phyloP scores from a whole-genome alignment of 2,888 invertebrate species.

The Polydrusus cervinus region DNA sequence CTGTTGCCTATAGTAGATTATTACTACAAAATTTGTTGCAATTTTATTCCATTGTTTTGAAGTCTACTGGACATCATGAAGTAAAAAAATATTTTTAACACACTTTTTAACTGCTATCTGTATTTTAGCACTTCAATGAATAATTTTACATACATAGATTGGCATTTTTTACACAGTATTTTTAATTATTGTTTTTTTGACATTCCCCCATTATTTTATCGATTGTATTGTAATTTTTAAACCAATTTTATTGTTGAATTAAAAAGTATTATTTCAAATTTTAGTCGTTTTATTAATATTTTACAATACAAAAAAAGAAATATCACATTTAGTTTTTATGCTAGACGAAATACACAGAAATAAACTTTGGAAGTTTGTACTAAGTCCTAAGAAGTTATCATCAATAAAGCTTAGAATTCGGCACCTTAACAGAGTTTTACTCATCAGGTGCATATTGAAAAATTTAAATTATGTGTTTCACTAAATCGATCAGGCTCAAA shows the following conservation, averaged over 20 bases:
- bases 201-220: slow-evolving; percentile 42
- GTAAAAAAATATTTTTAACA: background rate
- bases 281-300: slow-evolving; percentile 15
- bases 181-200: slow-evolving; percentile 43
- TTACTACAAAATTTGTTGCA: too few relatives aligned
- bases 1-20: too few relatives aligned
- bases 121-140: background rate
- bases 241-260: slow-evolving; percentile 47
- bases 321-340: slow-evolving; percentile 8
- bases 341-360: background rate
- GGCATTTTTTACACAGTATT: slow-evolving; percentile 46
- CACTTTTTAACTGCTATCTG: slow-evolving; percentile 7
- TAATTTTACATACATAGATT: slow-evolving; percentile 15
- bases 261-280: slow-evolving; percentile 45
- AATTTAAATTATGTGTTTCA: too few relatives aligned
- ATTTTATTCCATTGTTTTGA: too few relatives aligned
- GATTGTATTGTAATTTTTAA: slow-evolving; percentile 37
- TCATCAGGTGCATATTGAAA: too few relatives aligned
- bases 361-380: too few relatives aligned
- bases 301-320: background rate
- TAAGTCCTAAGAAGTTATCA: too few relatives aligned
- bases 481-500: too few relatives aligned
- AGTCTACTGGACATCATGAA: too few relatives aligned
- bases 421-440: too few relatives aligned
- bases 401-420: too few relatives aligned